Conservation (phyloP, 2,113 vertebrate species). For the Tychaedon coryphoeus region DNA sequence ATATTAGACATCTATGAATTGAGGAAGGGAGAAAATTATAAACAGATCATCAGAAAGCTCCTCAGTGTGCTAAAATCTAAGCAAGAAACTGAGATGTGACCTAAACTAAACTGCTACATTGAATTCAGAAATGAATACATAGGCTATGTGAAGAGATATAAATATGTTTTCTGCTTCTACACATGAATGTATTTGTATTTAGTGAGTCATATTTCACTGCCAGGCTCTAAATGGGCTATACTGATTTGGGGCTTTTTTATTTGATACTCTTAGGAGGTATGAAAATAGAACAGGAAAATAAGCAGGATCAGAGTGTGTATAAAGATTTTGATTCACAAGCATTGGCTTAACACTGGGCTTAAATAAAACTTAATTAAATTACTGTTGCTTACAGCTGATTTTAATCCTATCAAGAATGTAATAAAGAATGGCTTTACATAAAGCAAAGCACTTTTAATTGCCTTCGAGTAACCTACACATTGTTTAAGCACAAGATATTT, state of each 20-base stretch:
- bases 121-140: conserved; percentile 14
- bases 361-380: neutral
- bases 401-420: neutral
- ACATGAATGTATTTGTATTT: neutral
- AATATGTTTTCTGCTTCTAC: conserved; percentile 27
- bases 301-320: neutral
- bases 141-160: neutral
- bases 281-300: neutral
- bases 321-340: neutral
- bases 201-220: neutral
- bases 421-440: neutral
- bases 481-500: neutral
- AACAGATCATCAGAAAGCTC: conserved; percentile 40
- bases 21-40: conserved; percentile 13
- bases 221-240: neutral
- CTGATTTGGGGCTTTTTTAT: conserved; percentile 11
- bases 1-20: neutral
- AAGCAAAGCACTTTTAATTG: neutral
- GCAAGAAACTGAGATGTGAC: conserved; percentile 30
- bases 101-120: neutral
- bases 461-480: neutral
- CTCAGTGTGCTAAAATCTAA: conserved; percentile 10
- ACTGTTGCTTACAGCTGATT: neutral
- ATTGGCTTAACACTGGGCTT: neutral
- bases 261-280: neutral